phyloP scores from a whole-genome alignment of 2,888 invertebrate genomes.

The Allygus modestus region DNA sequence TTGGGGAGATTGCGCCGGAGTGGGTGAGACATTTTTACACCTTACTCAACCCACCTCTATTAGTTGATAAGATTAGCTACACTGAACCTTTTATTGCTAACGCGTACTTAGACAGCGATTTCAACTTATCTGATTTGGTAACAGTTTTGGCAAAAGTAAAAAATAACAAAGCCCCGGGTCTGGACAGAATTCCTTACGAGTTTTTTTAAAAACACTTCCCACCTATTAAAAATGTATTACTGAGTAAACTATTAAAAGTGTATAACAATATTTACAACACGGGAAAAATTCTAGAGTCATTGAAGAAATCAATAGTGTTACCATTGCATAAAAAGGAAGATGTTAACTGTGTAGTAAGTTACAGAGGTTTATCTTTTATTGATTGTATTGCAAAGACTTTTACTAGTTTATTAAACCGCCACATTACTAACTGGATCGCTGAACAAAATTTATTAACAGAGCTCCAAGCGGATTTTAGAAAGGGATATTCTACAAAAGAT shows the following conservation, averaged over 20 bases:
- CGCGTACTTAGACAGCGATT: slow-evolving; percentile 18
- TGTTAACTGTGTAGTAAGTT: slow-evolving; percentile 59
- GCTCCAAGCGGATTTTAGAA: slow-evolving; percentile 66
- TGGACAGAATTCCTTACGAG: slow-evolving; percentile 54
- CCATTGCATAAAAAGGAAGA: slow-evolving; percentile 63
- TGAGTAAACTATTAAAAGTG: slow-evolving; percentile 6
- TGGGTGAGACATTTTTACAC: slow-evolving; percentile 50
- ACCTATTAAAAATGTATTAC: not conserved
- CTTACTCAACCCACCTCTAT: slow-evolving; percentile 26
- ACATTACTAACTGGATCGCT: slow-evolving; percentile 62
- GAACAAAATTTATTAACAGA: slow-evolving; percentile 63
- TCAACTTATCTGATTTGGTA: not conserved
- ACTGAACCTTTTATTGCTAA: slow-evolving; percentile 43
- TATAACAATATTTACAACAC: slow-evolving; percentile 40
- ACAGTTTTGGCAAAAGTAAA: slow-evolving; percentile 21
- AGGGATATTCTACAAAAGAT: slow-evolving; percentile 64
- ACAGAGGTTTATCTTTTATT: slow-evolving; percentile 62
- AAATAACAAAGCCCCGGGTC: slow-evolving; percentile 49
- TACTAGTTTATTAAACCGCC: slow-evolving; percentile 55
- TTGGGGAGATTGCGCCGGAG: slow-evolving; percentile 14
- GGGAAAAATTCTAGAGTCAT: slow-evolving; percentile 31
- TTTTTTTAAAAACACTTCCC: slow-evolving; percentile 28
- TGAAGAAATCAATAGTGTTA: slow-evolving; percentile 59
- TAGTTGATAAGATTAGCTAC: slow-evolving; percentile 22
- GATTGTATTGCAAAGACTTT: slow-evolving; percentile 60